A percentile compares a stretch with the other conserved stretches of the same genome.
Conservation (phyloP, 2,113 vertebrate genomes). For the Kryptolebias marmoratus region DNA sequence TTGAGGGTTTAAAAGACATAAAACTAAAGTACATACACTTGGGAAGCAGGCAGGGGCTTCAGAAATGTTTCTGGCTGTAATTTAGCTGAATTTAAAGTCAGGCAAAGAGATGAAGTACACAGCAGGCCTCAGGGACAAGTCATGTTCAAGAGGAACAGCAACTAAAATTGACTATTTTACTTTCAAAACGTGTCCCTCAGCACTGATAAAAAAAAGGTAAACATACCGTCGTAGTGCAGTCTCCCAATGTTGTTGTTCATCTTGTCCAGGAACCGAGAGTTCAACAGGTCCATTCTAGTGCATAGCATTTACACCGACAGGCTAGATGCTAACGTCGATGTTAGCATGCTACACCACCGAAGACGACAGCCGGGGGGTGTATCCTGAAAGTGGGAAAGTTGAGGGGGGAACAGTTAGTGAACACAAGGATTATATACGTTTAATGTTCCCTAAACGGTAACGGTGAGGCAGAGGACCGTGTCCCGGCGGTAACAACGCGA, state of each 20-base stretch:
- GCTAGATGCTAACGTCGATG: slow-evolving; percentile 78
- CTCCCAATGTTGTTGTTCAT: slow-evolving; percentile 98
- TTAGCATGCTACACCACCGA: slow-evolving; percentile 79
- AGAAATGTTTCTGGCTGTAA: too few relatives aligned
- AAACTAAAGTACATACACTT: too few relatives aligned
- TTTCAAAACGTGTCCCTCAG: too few relatives aligned
- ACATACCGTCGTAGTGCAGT: slow-evolving; percentile 89
- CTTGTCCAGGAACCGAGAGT: slow-evolving; percentile 97
- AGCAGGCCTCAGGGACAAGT: too few relatives aligned
- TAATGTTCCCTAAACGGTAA: not conserved
- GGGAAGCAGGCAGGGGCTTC: too few relatives aligned
- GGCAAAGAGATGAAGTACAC: too few relatives aligned
- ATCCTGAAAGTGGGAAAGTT: slow-evolving; percentile 7
- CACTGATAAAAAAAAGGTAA: not conserved
- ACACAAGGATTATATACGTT: rapidly evolving
- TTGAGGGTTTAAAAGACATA: not conserved
- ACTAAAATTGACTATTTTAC: too few relatives aligned
- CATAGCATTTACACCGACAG: slow-evolving; percentile 89
- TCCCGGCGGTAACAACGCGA: slow-evolving; percentile 13
- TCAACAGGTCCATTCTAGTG: slow-evolving; percentile 98
- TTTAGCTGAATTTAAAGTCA: too few relatives aligned
- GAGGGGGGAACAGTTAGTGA: not conserved
- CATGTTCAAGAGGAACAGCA: too few relatives aligned
- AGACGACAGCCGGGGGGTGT: slow-evolving; percentile 49
- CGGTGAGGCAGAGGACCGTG: not conserved